Percentiles rank a stretch among this genome's conserved stretches.
phyloP scores from a whole-genome alignment of 2,888 invertebrate genomes.

The Bombylius major region DNA sequence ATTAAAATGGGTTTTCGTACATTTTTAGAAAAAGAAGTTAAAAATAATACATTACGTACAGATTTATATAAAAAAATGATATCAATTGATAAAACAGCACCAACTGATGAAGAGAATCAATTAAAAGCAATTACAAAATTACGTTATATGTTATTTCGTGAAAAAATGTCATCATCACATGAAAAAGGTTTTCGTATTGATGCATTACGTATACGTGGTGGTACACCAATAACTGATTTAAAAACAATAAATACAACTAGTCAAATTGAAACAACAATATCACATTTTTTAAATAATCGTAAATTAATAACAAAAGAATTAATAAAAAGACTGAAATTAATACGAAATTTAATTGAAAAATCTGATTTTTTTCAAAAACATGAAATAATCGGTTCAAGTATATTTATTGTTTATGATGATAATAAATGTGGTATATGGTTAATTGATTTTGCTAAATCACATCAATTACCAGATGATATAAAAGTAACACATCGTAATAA shows the following conservation, averaged over 20 bases:
- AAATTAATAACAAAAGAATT: constrained; percentile 56
- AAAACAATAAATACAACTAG: constrained; percentile 71
- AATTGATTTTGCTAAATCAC: constrained; percentile 94
- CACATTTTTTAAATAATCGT: constrained; percentile 55
- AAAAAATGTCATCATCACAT: constrained; percentile 84
- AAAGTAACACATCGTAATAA: constrained; percentile 63
- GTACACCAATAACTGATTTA: constrained; percentile 72
- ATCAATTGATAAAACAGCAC: constrained; percentile 73
- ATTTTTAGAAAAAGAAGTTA: constrained; percentile 89
- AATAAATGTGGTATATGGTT: constrained; percentile 85
- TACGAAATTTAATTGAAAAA: constrained; percentile 65
- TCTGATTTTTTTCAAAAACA: constrained; percentile 76
- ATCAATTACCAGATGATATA: constrained; percentile 54
- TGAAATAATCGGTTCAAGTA: constrained; percentile 88
- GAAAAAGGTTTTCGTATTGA: constrained; percentile 91
- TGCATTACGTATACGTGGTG: constrained; percentile 78
- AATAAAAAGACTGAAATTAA: constrained; percentile 58
- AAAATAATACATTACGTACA: constrained; percentile 65
- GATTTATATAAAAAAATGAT: constrained; percentile 97
- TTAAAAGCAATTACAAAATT: constrained; percentile 83
- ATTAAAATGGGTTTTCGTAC: constrained; percentile 95
- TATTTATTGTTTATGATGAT: constrained; percentile 86
- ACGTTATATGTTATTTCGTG: constrained; percentile 93
- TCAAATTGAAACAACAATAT: constrained; percentile 61
- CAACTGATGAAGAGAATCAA: constrained; percentile 70